Base-by-base conservation (phyloP, 2,113 vertebrate genomes). In the Delphinapterus leucas region DNA sequence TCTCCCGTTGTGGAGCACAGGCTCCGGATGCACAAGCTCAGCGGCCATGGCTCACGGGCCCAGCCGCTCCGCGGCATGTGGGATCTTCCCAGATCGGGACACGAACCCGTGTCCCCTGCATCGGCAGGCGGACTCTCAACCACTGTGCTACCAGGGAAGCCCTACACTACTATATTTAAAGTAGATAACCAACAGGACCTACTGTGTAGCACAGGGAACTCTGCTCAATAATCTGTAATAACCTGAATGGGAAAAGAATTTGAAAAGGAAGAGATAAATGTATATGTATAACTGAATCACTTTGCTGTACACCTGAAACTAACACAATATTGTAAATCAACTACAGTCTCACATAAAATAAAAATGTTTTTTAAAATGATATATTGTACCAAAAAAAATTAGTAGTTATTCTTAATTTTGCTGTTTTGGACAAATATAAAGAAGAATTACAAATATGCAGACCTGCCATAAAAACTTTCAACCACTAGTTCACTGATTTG, bases 381-480 rank as follows among this genome's bases (percentile, higher is more conserved):
- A 33, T 33, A 49, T 11, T 49, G 44, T 76, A 33, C 11, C 73
- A 47, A 76, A 49, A 49, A 96, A 95, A 38, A 47, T 55, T 47
- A 95, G 44, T 85, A 33, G 26, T 44, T 82, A 95, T 55, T 86
- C 20, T 86, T 88, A 85, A 15, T 90, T 74, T 92, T 92, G 38
- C 38, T 93, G 26, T 47, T 91, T 81, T 71, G 60, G 28, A 95
- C 6, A 88, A 93, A 90, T 61, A 53, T 23, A 33, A 70, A 79
- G 13, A 79, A 90, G 25, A 61, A 47, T 38, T 93, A 71, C 1
- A 91, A 68, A 88, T 58, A 76, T 28, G 18, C 25, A 88, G 36
- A 68, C 8, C 28, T 73, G 44, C 70, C 82, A 94, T 60, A 91
- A 94, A 74, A 81, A 17, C 9, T 58, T 49, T 71, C 74, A 93